Base-by-base conservation (phyloP, 2,888 invertebrate genomes). In the Tachina fera region DNA sequence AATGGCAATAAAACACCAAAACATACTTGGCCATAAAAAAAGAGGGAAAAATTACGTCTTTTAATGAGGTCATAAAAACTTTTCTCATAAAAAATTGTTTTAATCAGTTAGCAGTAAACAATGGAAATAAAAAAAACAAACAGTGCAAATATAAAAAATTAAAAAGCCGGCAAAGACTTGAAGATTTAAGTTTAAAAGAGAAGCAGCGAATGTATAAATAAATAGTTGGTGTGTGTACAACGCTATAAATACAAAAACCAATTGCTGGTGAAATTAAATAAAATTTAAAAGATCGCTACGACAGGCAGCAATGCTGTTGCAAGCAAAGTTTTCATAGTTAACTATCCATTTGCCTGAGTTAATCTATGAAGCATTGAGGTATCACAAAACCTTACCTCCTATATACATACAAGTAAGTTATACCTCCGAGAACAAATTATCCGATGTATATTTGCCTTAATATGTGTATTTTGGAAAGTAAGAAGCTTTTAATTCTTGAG, bases 21-120 rank as follows among this genome's bases (percentile, higher is more conserved):
- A 53, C 71, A 71, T 47, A 63, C 45, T 71, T 39, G 31, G 71
- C 43, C 41, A 43, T 63, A 31, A 53, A 61, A 72, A 68, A 49
- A 58, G 19, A 45, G 13, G 16, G n/a, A 71, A 67, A 67, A 60
- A 63, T 53, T 71, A 81, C 60, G 67, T 72, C 76, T 77, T 81
- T 84, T 81, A 85, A 85, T 85, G 84, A 81, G 84, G 81, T 74
- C 84, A 70, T 81, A 85, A 85, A 84, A 85, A 85, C 68, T 85
- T 85, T 85, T 81, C 84, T 85, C 84, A 85, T 85, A 85, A 84
- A 79, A 78, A 76, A 84, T 16, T 77, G 74, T 81, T 84, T 85
- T 81, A 85, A 81, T 85, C 84, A 85, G 81, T 77, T 77, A 77
- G 31, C 43, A 81, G 84, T 58, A 85, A 84, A 77, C 56, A 77